Evolutionary conservation across 2,797 vertebrate species (phyloP).

Genomic region (Diglossa cyanea): DNA sequence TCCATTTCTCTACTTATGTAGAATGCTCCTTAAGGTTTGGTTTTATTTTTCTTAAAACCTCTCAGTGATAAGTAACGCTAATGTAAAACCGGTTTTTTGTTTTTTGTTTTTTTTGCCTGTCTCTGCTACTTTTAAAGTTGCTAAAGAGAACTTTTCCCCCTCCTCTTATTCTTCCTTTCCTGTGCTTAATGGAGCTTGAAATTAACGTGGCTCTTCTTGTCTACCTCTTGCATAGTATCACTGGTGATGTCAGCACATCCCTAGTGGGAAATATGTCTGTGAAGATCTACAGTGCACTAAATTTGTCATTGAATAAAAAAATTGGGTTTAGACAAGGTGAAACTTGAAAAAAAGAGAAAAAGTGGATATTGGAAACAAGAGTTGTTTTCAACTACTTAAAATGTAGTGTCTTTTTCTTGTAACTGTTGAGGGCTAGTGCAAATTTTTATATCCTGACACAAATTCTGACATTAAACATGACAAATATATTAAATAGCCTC

Average conservation of each 20-base stretch:
- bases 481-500: neutral
- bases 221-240: neutral
- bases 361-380: neutral
- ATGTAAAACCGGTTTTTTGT: neutral
- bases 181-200: conserved; percentile 56
- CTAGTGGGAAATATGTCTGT: neutral
- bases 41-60: neutral
- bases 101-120: neutral
- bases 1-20: neutral
- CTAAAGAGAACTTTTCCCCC: neutral
- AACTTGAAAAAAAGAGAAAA: neutral
- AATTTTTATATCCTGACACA: neutral
- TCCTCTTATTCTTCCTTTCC: neutral
- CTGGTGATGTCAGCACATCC: conserved; percentile 37
- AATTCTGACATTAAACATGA: neutral
- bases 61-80: neutral
- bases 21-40: neutral
- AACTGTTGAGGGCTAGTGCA: neutral
- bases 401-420: neutral
- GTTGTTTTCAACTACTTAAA: neutral
- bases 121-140: neutral
- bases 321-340: neutral
- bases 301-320: neutral
- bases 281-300: neutral
- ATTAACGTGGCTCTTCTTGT: conserved; percentile 21